Base-by-base conservation (phyloP, 2,888 invertebrate genomes). In the Athetis lepigone region DNA sequence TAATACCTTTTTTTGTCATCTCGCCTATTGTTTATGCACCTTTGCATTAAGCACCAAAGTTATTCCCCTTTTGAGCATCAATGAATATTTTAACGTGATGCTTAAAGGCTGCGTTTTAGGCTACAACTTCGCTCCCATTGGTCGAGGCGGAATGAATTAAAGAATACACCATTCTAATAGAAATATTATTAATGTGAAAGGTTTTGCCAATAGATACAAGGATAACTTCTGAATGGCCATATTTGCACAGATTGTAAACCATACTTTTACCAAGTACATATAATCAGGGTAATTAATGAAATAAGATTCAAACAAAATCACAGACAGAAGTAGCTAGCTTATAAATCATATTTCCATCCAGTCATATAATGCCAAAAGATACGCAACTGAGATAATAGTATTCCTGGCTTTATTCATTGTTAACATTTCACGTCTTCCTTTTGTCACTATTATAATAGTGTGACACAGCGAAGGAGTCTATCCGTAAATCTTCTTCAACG, bases 401-500 rank as follows among this genome's bases (percentile, higher is more conserved):
- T 37, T 60, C 39, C 8, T 27, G 50, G 50, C 55, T 69, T 65
- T 55, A 63, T 58, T 49, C 64, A 42, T 75, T 76, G 62, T 65
- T 71, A 57, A 61, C 63, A 66, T 72, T 61, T 45, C 56, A 56
- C 52, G 47, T 58, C 40, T 36, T 51, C 42, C 69, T 54, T 75
- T 79, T 80, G 79, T 80, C 66, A 68, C 36, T 59, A 56, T 75
- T 49, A 69, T 79, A 80, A 79, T 75, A 70, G 63, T 57, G 54
- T 70, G 70, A 60, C 78, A 64, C 66, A 40, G 46, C 56, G 67
- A 74, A 57, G 65, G 56, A 68, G 36, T 46, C 67, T 25, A 23
- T 27, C 37, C 69, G 62, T 80, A 75, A 80, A 79, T 79, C 78
- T 79, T 75, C 72, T 68, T 77, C 72, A 75, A 42, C 43, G 47